Conservation (phyloP, 64 coral and sea anemone genomes). For the Montipora sp. region DNA sequence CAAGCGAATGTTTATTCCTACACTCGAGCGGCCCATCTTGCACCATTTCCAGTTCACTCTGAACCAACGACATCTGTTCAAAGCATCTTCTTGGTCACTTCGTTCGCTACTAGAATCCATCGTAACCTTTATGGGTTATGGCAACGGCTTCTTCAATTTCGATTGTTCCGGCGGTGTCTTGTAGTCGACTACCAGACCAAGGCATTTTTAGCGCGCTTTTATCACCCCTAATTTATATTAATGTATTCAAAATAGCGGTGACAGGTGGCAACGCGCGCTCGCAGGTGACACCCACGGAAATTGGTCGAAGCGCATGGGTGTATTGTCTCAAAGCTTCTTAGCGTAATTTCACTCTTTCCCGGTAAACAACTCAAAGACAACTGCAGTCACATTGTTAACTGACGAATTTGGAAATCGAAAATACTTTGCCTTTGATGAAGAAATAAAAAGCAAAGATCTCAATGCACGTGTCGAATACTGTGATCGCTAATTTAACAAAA, state of each 20-base stretch:
- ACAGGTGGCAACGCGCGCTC: slow-evolving; percentile 12
- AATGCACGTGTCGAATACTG: too few relatives aligned
- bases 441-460: too few relatives aligned
- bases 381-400: background rate
- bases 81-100: slow-evolving; percentile 23
- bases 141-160: background rate
- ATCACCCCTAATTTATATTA: slow-evolving; percentile 21
- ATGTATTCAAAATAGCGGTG: background rate
- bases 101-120: slow-evolving; percentile 24
- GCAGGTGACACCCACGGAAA: slow-evolving; percentile 5
- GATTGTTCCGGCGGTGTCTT: background rate
- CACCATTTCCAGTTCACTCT: slow-evolving; percentile 36
- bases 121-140: too few relatives aligned
- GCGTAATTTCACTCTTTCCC: background rate
- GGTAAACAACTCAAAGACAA: background rate
- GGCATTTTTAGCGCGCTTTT: slow-evolving; percentile 1
- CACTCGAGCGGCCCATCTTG: slow-evolving; percentile 32
- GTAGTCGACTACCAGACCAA: background rate
- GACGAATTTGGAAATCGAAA: background rate
- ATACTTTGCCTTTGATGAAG: background rate
- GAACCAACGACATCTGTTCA: slow-evolving; percentile 41
- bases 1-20: slow-evolving; percentile 44
- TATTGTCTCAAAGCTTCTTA: background rate
- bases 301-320: background rate
- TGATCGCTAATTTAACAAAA: background rate